These are phyloP conservation scores for Lepidocyrtoides sp. DNA, from an alignment of 2,888 invertebrate genomes.

Conservation along the genomic window DNA sequence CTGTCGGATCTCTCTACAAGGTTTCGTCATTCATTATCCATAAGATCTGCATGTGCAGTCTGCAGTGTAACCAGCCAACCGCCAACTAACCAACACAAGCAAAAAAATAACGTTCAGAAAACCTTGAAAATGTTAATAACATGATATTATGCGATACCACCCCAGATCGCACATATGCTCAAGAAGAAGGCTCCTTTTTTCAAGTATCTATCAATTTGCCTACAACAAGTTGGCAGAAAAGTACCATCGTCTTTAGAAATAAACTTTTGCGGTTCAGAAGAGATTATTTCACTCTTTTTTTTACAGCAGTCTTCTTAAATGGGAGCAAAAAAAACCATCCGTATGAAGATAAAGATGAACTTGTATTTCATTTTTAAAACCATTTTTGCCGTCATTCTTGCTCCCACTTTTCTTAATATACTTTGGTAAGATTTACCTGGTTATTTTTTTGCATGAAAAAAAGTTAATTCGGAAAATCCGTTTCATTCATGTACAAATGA, in stretches of 20 bases:
- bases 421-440: no score
- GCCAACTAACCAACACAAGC: no score
- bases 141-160: not conserved
- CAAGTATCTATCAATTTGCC: not conserved
- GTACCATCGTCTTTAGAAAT: not conserved
- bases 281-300: no score
- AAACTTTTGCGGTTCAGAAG: not conserved
- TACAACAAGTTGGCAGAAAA: not conserved
- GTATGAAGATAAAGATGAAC: no score
- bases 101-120: constrained; percentile 21
- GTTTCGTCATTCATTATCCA: not conserved
- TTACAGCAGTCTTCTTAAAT: no score
- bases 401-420: no score
- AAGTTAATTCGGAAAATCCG: no score
- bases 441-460: no score
- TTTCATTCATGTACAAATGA: no score
- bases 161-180: not conserved
- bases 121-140: constrained; percentile 4
- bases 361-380: not conserved
- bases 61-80: not conserved
- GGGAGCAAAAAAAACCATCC: no score
- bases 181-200: not conserved
- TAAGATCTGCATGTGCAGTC: not conserved
- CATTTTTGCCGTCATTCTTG: not conserved
- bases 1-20: no score